phyloP scores from a whole-genome alignment of 2,113 vertebrate genomes.

The Chionomys nivalis region DNA sequence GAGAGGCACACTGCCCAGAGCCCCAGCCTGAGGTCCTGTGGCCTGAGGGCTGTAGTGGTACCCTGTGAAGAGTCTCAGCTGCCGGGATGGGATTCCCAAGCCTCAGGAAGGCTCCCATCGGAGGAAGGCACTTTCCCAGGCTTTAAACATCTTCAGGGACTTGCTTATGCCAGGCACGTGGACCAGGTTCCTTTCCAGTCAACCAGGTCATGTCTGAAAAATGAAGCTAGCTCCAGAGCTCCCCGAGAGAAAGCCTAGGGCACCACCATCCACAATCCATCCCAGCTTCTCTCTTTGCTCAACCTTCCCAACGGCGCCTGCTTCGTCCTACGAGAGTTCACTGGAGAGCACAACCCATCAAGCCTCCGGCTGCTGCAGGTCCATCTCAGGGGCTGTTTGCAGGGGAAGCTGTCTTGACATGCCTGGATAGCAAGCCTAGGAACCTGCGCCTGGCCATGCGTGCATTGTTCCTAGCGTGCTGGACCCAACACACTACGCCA shows the following conservation, averaged over 20 bases:
- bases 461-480: background rate
- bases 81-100: background rate
- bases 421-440: fast-evolving
- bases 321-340: background rate
- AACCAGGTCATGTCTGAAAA: background rate
- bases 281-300: background rate
- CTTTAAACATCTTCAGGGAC: background rate
- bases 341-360: too few relatives aligned
- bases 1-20: background rate
- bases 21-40: background rate
- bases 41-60: background rate
- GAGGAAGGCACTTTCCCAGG: fast-evolving
- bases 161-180: fast-evolving
- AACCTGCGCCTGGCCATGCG: background rate
- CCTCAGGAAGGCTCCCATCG: background rate
- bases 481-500: fast-evolving
- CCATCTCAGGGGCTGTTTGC: background rate
- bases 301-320: fast-evolving
- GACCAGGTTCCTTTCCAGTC: background rate
- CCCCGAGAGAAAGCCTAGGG: background rate
- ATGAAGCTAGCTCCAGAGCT: background rate
- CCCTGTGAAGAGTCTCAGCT: background rate
- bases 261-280: too few relatives aligned
- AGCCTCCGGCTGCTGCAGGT: fast-evolving
- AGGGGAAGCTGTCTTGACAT: background rate